These are phyloP conservation scores for Orchestia grillus DNA, from an alignment of 1,140 invertebrate species.

Conservation along the genomic window DNA sequence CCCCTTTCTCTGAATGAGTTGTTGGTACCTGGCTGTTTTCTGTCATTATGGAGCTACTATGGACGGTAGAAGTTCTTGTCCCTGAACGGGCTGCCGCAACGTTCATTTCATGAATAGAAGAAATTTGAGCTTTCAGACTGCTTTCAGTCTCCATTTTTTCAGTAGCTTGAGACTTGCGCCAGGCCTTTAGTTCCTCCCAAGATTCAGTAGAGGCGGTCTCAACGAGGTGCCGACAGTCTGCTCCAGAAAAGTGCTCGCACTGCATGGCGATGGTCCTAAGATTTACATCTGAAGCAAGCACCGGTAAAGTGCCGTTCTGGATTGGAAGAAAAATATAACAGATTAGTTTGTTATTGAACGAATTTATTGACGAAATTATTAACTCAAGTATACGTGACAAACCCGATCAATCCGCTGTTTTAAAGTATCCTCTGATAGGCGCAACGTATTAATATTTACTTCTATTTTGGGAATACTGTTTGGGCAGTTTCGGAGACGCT, in stretches of 20 bases:
- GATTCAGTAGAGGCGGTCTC: slow-evolving; percentile 88
- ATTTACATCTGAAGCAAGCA: slow-evolving; percentile 78
- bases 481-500: too few relatives aligned
- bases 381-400: too few relatives aligned
- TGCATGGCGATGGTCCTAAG: slow-evolving; percentile 79
- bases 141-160: not conserved
- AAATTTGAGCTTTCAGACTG: not conserved
- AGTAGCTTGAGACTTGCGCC: slow-evolving; percentile 72
- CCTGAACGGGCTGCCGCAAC: not conserved
- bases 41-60: not conserved
- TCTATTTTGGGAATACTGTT: too few relatives aligned
- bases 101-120: not conserved
- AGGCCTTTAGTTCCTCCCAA: slow-evolving; percentile 81
- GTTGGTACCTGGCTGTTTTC: not conserved
- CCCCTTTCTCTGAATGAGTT: not conserved
- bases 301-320: slow-evolving; percentile 63
- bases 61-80: not conserved
- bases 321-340: not conserved
- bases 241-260: slow-evolving; percentile 89
- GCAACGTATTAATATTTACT: too few relatives aligned
- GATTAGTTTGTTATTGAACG: too few relatives aligned
- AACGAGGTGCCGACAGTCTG: slow-evolving; percentile 81
- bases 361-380: too few relatives aligned
- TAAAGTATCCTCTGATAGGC: too few relatives aligned
- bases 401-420: too few relatives aligned